A percentile compares a stretch with the other conserved stretches of the same genome.
Conservation (phyloP, 35 echinoderm and acorn worm species). For the Nesometra sesokonis region DNA sequence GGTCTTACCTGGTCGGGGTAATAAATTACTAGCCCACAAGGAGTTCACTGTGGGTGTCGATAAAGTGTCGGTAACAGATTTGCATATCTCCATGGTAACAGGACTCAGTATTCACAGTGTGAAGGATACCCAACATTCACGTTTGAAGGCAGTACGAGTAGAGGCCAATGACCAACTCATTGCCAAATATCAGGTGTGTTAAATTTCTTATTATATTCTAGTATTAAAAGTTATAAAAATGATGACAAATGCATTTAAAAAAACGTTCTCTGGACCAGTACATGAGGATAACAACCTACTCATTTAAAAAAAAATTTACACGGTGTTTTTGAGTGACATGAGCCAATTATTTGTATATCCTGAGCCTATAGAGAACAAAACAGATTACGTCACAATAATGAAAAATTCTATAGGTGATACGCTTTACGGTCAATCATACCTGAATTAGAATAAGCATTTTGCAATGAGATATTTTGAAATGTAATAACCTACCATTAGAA, state of each 20-base stretch:
- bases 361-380: too few species aligned
- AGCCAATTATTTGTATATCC: too few species aligned
- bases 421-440: too few species aligned
- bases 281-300: background rate
- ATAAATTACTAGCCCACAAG: slow-evolving; percentile 15
- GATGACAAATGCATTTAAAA: too few species aligned
- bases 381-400: too few species aligned
- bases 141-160: slow-evolving; percentile 14
- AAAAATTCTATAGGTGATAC: too few species aligned
- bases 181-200: slow-evolving; percentile 30
- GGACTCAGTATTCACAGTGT: slow-evolving; percentile 17
- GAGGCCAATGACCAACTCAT: slow-evolving; percentile 22
- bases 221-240: background rate
- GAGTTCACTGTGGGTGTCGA: slow-evolving; percentile 16
- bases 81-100: slow-evolving; percentile 45
- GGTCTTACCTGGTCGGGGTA: slow-evolving; percentile 26
- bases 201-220: background rate
- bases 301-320: background rate
- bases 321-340: too few species aligned
- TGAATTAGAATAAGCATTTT: too few species aligned
- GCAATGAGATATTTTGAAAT: too few species aligned
- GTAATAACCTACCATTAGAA: too few species aligned
- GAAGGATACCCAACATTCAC: background rate
- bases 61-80: slow-evolving; percentile 35
- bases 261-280: background rate